Base-by-base conservation (phyloP, 2,888 invertebrate species). In the Tenthredo distinguenda region DNA sequence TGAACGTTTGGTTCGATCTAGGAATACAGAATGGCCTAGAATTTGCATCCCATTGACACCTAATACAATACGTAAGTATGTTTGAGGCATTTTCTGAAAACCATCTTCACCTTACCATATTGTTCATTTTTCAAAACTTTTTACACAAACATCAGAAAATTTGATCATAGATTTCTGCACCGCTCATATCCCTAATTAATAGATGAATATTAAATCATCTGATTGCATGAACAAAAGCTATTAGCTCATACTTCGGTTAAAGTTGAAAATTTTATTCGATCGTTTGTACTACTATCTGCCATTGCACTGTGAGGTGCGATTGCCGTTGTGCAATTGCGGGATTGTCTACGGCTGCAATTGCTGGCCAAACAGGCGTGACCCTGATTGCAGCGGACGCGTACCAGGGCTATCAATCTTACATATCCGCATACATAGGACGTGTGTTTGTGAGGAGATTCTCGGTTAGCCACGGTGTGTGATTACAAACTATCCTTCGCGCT, bases 321-420 rank as follows among this genome's bases (percentile, higher is more conserved):
- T 68, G 68, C 68, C 31, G 18, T 68, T 68, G 68, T 26, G 68
- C 68, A 68, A 68, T 77, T 50, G 21, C 37, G 31, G 40, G 40
- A 40, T 47, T 68, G 31, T 83, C 65, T 71, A 83, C 68, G 68
- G 68, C 12, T 68, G 83, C 83, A 71, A 47, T 68, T 83, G 65
- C 47, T 47, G 83, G 31, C 34, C 47, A 47, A 83, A 83, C 34
- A 43, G 83, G 68, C 83, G 65, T 83, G 83, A 83, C 83, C 83
- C 71, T 83, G 83, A 83, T 83, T 71, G 68, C 65, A 71, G n/a
- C 65, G 83, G 34, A 68, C 71, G 31, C 50, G 47, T 47, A 71
- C 68, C 47, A 47, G 68, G 65, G 12, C 31, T 47, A 81, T 81
- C 81, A 62, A 81, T 81, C 58, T 50, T 50, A 50, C 15, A 37